Conservation (phyloP, 2,797 vertebrate genomes). For the Bufotes viridis region DNA sequence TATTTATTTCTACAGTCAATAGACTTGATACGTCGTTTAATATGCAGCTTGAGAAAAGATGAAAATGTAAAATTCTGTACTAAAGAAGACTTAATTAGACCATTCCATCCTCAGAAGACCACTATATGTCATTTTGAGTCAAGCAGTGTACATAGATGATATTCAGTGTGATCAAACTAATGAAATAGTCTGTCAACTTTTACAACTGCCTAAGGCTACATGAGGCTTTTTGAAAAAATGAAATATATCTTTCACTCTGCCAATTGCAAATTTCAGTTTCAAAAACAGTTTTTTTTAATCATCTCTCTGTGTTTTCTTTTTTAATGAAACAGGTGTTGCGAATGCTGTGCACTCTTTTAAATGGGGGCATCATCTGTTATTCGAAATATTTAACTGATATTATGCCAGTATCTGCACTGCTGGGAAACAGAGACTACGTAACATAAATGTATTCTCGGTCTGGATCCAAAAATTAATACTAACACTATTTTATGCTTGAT, state of each 20-base stretch:
- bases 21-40: background rate
- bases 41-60: slow-evolving; percentile 12
- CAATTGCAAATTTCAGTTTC: slow-evolving; percentile 33
- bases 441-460: slow-evolving; percentile 9
- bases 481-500: slow-evolving; percentile 33
- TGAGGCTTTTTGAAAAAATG: slow-evolving; percentile 13
- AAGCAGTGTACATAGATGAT: slow-evolving; percentile 28
- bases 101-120: slow-evolving; percentile 36
- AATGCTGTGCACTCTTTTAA: slow-evolving; percentile 36
- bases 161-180: slow-evolving; percentile 48
- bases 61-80: slow-evolving; percentile 27
- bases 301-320: slow-evolving; percentile 8
- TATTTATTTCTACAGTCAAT: slow-evolving; percentile 1
- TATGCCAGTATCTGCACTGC: slow-evolving; percentile 33
- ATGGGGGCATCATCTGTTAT: slow-evolving; percentile 43
- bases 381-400: slow-evolving; percentile 44
- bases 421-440: background rate
- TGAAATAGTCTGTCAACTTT: slow-evolving; percentile 45
- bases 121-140: slow-evolving; percentile 44
- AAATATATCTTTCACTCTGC: slow-evolving; percentile 48
- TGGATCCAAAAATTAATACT: slow-evolving; percentile 15
- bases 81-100: slow-evolving; percentile 45
- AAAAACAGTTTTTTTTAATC: slow-evolving; percentile 29
- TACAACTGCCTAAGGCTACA: slow-evolving; percentile 45
- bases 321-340: slow-evolving; percentile 43